Conservation (phyloP, 2,888 invertebrate species). For the Deilephila elpenor region DNA sequence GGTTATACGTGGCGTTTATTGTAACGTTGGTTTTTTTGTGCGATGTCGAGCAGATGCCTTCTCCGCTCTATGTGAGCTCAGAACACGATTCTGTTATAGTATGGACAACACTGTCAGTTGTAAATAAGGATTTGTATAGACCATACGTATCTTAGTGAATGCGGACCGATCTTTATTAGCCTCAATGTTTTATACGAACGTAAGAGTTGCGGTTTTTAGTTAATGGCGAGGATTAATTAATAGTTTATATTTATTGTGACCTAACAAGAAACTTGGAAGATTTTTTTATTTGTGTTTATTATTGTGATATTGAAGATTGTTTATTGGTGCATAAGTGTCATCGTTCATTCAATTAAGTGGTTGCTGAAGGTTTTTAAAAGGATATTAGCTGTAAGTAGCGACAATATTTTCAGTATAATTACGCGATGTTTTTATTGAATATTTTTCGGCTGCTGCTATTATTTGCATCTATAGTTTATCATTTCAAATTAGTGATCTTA, state of each 20-base stretch:
- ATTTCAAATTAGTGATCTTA: neutral
- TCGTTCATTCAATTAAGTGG: constrained; percentile 64
- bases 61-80: constrained; percentile 73
- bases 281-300: constrained; percentile 60
- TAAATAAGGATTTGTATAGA: constrained; percentile 84
- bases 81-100: constrained; percentile 74
- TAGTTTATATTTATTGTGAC: constrained; percentile 60
- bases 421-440: constrained; percentile 28
- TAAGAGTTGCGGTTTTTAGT: constrained; percentile 52
- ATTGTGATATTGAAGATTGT: constrained; percentile 69
- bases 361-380: constrained; percentile 57
- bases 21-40: constrained; percentile 65
- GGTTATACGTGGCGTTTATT: constrained; percentile 71
- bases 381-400: constrained; percentile 74
- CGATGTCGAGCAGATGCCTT: constrained; percentile 71
- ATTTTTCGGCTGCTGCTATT: neutral
- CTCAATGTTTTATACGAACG: constrained; percentile 58
- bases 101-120: constrained; percentile 83
- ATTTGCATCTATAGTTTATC: neutral
- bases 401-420: constrained; percentile 31
- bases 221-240: constrained; percentile 48
- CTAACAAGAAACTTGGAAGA: constrained; percentile 73
- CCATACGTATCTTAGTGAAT: constrained; percentile 80
- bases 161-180: constrained; percentile 63
- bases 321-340: constrained; percentile 71